phyloP scores from a whole-genome alignment of 1,140 invertebrate genomes.

The Aphis craccivora region DNA sequence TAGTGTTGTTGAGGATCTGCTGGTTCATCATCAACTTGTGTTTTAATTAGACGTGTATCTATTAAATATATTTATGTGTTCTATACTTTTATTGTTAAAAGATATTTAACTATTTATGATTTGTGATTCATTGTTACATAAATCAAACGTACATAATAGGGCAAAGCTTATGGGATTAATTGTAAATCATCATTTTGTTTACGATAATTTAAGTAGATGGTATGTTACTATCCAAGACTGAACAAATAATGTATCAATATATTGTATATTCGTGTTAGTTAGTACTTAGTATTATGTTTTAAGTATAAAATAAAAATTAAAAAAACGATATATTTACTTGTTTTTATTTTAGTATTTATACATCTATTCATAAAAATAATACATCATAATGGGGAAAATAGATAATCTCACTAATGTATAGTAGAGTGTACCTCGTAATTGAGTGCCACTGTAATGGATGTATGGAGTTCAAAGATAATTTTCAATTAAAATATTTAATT shows the following conservation, averaged over 20 bases:
- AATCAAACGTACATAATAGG: not conserved
- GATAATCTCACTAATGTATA: too few relatives aligned
- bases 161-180: not conserved
- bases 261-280: not conserved
- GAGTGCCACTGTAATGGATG: too few relatives aligned
- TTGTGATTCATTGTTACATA: not conserved
- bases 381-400: too few relatives aligned
- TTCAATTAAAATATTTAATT: too few relatives aligned
- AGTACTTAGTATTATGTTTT: not conserved
- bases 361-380: too few relatives aligned
- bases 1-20: not conserved
- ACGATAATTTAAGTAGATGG: not conserved
- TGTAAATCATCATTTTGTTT: not conserved
- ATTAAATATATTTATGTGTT: not conserved
- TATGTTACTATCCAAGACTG: not conserved
- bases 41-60: not conserved
- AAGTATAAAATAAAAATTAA: not conserved
- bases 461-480: too few relatives aligned
- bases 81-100: not conserved
- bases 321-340: not conserved
- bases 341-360: not conserved
- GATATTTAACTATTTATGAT: constrained; percentile 26
- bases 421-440: too few relatives aligned
- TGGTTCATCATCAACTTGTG: constrained; percentile 31
- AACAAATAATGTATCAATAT: not conserved